Base-by-base conservation (phyloP, 2,797 vertebrate genomes). In the Pangasius krempfi region DNA sequence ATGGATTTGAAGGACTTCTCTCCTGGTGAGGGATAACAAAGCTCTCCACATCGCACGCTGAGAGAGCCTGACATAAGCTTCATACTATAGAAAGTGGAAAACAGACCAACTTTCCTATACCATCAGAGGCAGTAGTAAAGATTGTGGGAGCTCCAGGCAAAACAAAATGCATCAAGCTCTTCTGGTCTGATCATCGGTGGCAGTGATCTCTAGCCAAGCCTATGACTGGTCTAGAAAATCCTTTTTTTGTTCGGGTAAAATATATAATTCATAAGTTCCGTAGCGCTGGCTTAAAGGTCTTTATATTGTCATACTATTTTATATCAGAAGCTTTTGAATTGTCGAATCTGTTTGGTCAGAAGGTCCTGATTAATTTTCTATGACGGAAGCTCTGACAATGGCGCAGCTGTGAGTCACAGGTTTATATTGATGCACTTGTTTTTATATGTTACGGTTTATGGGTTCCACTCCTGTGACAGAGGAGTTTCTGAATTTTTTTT, bases 1-100 rank as follows among this genome's bases (percentile, higher is more conserved):
- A 20, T 14, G 50, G 62, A 86, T 86, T 40, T 54, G 66, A 0
- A 54, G 68, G 81, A 84, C 70, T 30, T 47, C n/a, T 89, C 56
- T 86, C 18, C 68, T 58, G 33, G 80, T 68, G 37, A 60, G 18
- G 81, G n/a, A 30, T 84, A 84, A 89, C 89, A 87, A 87, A 87
- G 58, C 79, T 68, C 68, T 84, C 56, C 56, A 47, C 4, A 12
- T 27, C 14, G 5, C 50, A 68, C 60, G 75, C 18, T 85, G 25
- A 79, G 27, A 33, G 37, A n/a, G 27, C 6, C 30, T 85, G 72
- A 58, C 30, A 40, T 25, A 37, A 14, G 54, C 79, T 81, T 58
- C 30, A 60, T 73, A 73, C 60, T 13, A 40, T n/a, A n/a, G 7
- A 86, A 37, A 37, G 58, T 47, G 22, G 40, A n/a, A 30, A 83